phyloP scores from a whole-genome alignment of 1,140 invertebrate species.

The Dinoponera quadriceps region DNA sequence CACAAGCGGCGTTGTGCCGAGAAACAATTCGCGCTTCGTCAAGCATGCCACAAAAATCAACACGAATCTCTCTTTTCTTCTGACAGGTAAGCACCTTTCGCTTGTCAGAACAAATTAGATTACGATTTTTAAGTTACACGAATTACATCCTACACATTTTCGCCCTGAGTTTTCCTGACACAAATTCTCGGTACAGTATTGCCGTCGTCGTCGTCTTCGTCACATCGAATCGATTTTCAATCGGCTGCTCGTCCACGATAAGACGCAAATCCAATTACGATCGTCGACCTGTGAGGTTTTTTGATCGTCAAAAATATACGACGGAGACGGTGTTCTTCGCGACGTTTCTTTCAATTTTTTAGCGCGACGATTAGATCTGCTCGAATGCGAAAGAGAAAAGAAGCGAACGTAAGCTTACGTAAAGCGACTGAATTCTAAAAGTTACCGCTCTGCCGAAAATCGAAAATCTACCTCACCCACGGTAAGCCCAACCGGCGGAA shows the following conservation, averaged over 20 bases:
- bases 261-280: slow-evolving; percentile 23
- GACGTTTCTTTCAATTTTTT: not conserved
- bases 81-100: too few relatives aligned
- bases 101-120: slow-evolving; percentile 8
- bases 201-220: not conserved
- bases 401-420: too few relatives aligned
- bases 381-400: too few relatives aligned
- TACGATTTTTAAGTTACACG: slow-evolving; percentile 5
- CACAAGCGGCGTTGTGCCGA: not conserved
- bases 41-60: slow-evolving; percentile 1
- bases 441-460: too few relatives aligned
- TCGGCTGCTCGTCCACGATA: slow-evolving; percentile 8
- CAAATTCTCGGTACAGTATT: not conserved
- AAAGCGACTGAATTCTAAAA: too few relatives aligned
- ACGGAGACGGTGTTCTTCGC: too few relatives aligned
- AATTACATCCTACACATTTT: slow-evolving; percentile 5
- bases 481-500: too few relatives aligned
- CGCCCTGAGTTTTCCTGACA: not conserved
- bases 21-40: not conserved
- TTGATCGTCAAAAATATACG: not conserved
- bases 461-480: too few relatives aligned
- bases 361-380: not conserved
- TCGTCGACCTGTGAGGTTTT: not conserved
- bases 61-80: not conserved
- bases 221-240: slow-evolving; percentile 26